Evolutionary conservation across 2,113 vertebrate genomes (phyloP), one percentile per base, ranked within the genome.

Genomic region (Hippotragus niger): DNA sequence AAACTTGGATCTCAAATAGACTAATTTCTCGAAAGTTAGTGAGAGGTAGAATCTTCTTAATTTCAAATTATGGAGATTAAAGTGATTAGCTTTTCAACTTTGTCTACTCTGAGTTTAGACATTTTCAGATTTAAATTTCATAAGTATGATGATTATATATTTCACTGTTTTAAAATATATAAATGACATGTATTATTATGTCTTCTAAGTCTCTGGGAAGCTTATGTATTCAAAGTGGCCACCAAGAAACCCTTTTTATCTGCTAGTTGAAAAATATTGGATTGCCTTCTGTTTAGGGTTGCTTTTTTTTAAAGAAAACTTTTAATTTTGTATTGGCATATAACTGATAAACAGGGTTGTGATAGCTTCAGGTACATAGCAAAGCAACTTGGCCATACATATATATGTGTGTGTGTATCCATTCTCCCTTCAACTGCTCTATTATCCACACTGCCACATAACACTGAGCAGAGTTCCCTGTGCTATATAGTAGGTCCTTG

Each of bases 41-140:
- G 33, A 86, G 21, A 47, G 10, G 43, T 6, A 87, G 25, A 52
- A 55, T 82, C 31, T 85, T 82, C 31, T 88, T 47, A 62, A 60
- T 93, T 97, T 91, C n/a, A 45, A 47, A 90, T 85, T 67, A 23
- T 53, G 33, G 81, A 94, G 83, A 84, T 94, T 53, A 55, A 83
- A 93, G 89, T 67, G 43, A 76, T 50, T 62, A 36, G 5, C 64
- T 90, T 83, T 43, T 91, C 40, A 74, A 47, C 53, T 76, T 50
- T 93, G 82, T 55, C 83, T 47, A 2, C 57, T 27, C 78, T 93
- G 16, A 40, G 52, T 74, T 33, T 92, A 64, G 67, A 91, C 4
- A 29, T 82, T 58, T 91, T 94, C 29, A 90, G 43, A 78, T 90
- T 86, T 92, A 91, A 62, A 90, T 84, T 19, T 87, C 33, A 17